Conservation (phyloP, 2,888 invertebrate species). For the Dryococelus australis region DNA sequence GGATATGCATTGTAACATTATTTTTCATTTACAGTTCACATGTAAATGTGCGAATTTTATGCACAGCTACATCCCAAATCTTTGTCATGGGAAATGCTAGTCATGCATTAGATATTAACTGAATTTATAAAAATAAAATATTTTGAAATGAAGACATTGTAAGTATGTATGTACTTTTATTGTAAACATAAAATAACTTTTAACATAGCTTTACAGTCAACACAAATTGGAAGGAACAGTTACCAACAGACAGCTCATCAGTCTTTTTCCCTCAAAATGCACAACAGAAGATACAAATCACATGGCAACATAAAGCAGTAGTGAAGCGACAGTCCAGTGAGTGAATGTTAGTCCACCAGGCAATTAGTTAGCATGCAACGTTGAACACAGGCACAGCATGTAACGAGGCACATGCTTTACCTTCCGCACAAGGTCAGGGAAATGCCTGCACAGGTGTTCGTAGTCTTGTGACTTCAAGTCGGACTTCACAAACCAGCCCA, state of each 20-base stretch:
- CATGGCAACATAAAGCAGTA: background rate
- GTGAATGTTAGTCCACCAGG: background rate
- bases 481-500: background rate
- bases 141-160: too few species aligned
- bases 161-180: too few species aligned
- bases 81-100: too few species aligned
- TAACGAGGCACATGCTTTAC: background rate
- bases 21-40: too few species aligned
- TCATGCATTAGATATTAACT: too few species aligned
- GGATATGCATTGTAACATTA: too few species aligned
- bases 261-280: background rate
- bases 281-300: background rate
- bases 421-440: slow-evolving; percentile 22
- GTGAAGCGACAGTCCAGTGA: background rate
- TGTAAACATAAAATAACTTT: too few species aligned
- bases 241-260: background rate
- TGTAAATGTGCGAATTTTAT: too few species aligned
- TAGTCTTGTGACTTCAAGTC: slow-evolving; percentile 4
- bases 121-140: too few species aligned
- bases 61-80: too few species aligned
- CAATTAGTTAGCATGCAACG: background rate
- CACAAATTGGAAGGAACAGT: too few species aligned
- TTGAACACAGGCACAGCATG: background rate
- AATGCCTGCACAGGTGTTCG: background rate
- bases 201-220: too few species aligned